Base-by-base conservation (phyloP, 2,888 invertebrate genomes). In the Metallyticus violacea region DNA sequence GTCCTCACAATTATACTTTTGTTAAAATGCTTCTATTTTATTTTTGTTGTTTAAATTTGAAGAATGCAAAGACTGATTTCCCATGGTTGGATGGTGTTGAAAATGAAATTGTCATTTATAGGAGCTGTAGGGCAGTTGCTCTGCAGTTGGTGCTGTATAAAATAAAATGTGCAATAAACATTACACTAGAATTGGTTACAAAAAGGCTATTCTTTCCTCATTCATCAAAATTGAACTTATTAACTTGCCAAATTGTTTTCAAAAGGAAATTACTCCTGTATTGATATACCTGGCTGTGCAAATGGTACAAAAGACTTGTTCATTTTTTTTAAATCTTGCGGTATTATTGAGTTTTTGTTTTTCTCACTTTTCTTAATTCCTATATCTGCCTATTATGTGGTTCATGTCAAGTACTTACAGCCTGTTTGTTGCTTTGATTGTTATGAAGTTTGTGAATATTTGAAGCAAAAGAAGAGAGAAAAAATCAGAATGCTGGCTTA, bases 401-500 rank as follows among this genome's bases (percentile, higher is more conserved):
- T 62, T 62, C 40, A 62, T 62, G 40, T 62, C 9, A 62, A 62
- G 40, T 62, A 77, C 27, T 77, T 27, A 26, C 27, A 76, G 83
- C 15, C 40, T 62, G 40, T 62, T 62, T 86, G 82, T 83, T 78
- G 82, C 77, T 62, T 77, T 81, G 77, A 81, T 7, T 25, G 40
- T 79, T 76, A 7, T 76, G 82, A 25, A 29, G 81, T 25, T 26
- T 62, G 82, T 26, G 22, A 62, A 62, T 62, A 3, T 15, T 62
- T 62, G 40, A 62, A 15, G n/a, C n/a, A n/a, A n/a, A n/a, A n/a
- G n/a, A n/a, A n/a, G n/a, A n/a, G n/a, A n/a, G 29, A 22, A 28
- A 2, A 83, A 81, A 29, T 78, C 86, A 28, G 82, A 86, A 79
- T 82, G 86, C 86, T 82, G 82, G 86, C 86, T 86, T 86, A 78